A percentile compares a stretch with the other conserved stretches of the same genome.
Conservation (phyloP, 2,113 vertebrate species). For the Mobula hypostoma region DNA sequence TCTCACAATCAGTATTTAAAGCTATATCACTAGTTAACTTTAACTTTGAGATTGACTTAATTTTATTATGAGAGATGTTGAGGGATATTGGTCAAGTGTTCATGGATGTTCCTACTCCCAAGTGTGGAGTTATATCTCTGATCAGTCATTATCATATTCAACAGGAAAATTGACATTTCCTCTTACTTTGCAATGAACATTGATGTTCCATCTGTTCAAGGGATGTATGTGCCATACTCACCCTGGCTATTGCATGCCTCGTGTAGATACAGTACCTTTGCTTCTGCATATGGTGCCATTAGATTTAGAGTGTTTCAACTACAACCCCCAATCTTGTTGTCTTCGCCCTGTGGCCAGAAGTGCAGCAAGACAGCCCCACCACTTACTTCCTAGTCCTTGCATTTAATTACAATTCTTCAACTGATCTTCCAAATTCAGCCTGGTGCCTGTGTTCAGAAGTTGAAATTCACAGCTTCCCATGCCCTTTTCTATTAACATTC, state of each 20-base stretch:
- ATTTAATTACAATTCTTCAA: neutral
- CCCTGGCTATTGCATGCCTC: neutral
- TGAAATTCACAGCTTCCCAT: neutral
- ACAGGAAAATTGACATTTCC: too few species aligned
- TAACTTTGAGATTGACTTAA: too few species aligned
- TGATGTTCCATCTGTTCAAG: neutral
- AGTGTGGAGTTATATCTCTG: too few species aligned
- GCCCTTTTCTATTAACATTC: neutral
- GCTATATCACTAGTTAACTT: too few species aligned
- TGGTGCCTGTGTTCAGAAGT: neutral
- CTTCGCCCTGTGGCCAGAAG: neutral
- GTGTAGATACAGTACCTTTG: neutral
- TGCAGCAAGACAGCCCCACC: neutral
- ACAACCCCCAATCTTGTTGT: neutral
- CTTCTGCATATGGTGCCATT: neutral
- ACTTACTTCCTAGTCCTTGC: neutral
- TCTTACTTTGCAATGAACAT: too few species aligned
- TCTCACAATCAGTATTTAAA: too few species aligned
- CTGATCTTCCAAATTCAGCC: neutral
- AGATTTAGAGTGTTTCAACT: neutral
- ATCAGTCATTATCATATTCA: too few species aligned
- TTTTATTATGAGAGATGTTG: too few species aligned
- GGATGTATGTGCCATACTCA: neutral
- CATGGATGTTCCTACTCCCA: too few species aligned
- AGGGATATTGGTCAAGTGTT: too few species aligned